A percentile compares a stretch with the other conserved stretches of the same genome.
Evolutionary conservation across 2,797 vertebrate genomes (phyloP).

Genomic region (Cuniculus paca): DNA sequence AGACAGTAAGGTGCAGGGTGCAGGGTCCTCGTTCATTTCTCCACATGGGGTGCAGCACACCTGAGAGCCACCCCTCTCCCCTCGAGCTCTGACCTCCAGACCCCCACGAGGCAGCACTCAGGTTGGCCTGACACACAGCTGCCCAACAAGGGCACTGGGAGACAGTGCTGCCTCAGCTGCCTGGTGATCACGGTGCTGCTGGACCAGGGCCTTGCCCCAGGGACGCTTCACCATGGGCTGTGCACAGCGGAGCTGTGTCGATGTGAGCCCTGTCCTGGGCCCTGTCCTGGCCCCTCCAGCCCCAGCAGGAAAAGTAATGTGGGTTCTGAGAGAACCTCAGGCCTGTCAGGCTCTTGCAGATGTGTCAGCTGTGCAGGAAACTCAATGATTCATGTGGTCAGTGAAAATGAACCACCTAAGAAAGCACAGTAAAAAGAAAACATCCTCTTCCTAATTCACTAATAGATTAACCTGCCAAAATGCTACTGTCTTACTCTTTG

Average conservation of each 20-base stretch:
- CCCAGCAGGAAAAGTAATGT: neutral
- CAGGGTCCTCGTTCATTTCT: constrained; percentile 79
- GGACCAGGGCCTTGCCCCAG: neutral
- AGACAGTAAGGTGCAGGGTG: constrained; percentile 44
- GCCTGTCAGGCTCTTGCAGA: neutral
- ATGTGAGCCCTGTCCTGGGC: neutral
- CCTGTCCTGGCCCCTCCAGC: neutral
- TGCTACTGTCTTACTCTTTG: constrained; percentile 1
- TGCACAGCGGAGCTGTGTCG: neutral
- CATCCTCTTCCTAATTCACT: neutral
- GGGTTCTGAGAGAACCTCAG: neutral
- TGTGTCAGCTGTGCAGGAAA: neutral
- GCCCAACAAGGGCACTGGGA: constrained; percentile 81
- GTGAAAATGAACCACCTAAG: neutral
- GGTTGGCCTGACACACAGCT: constrained; percentile 70
- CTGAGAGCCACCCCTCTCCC: constrained; percentile 80
- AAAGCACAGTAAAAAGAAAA: neutral
- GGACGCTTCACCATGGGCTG: neutral
- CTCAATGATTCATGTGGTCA: neutral
- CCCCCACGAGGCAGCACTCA: constrained; percentile 74
- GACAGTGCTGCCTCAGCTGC: constrained; percentile 82
- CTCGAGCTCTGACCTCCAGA: constrained; percentile 69
- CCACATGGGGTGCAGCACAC: constrained; percentile 75
- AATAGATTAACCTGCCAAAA: constrained; percentile 45
- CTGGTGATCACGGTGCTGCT: constrained; percentile 76